Conservation (phyloP, 2,113 vertebrate genomes). For the Sebastes schlegelii region DNA sequence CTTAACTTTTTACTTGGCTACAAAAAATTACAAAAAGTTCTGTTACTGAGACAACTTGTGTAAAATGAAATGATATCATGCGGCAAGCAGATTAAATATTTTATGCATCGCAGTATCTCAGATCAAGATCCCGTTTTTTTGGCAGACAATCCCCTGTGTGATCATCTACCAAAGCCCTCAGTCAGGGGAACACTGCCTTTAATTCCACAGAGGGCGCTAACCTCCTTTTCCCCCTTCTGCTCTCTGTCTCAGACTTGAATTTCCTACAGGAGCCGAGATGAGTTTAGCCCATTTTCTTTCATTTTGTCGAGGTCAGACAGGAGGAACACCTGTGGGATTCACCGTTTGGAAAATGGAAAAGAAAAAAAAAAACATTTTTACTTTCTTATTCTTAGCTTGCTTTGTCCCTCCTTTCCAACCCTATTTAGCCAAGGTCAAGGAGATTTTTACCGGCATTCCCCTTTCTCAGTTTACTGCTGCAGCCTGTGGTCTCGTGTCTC, state of each 20-base stretch:
- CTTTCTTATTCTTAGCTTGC: slow-evolving; percentile 43
- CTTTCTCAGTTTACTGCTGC: slow-evolving; percentile 3
- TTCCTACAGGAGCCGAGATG: slow-evolving; percentile 45
- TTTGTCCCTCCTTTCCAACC: slow-evolving; percentile 19
- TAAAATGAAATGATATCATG: slow-evolving; percentile 22
- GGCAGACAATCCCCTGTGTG: slow-evolving; percentile 40
- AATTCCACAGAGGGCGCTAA: slow-evolving; percentile 52
- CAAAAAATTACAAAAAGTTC: slow-evolving; percentile 35
- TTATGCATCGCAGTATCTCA: slow-evolving; percentile 38
- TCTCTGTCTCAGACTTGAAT: slow-evolving; percentile 47
- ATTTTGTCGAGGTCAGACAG: slow-evolving; percentile 64
- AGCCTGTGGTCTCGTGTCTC: background rate
- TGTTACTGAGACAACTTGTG: slow-evolving; percentile 1
- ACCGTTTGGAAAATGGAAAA: slow-evolving; percentile 17
- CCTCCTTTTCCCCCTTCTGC: slow-evolving; percentile 43
- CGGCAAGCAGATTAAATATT: slow-evolving; percentile 25
- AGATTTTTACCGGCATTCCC: slow-evolving; percentile 17
- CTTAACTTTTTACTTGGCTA: slow-evolving; percentile 9
- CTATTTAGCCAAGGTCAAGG: slow-evolving; percentile 58
- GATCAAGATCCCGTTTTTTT: slow-evolving; percentile 33
- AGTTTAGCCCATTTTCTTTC: slow-evolving; percentile 68
- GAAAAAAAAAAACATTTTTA: background rate
- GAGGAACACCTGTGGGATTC: slow-evolving; percentile 65
- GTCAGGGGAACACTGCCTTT: slow-evolving; percentile 37
- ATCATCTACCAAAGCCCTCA: slow-evolving; percentile 38